These are phyloP conservation scores for Callionymus lyra DNA, from an alignment of 2,113 vertebrate genomes.

Conservation along the genomic window DNA sequence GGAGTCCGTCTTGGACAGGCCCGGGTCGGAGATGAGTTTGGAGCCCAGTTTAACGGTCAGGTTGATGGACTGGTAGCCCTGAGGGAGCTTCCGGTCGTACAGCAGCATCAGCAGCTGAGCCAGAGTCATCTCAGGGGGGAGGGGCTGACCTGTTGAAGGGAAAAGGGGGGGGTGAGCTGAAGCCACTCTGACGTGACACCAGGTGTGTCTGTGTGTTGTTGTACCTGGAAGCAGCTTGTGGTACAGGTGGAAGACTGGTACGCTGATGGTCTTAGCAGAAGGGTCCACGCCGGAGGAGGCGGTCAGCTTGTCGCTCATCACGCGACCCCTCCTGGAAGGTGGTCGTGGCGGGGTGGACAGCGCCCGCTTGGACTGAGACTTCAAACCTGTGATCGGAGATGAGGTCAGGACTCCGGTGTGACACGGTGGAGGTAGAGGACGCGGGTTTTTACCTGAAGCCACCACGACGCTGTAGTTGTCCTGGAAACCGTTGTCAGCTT, in stretches of 20 bases:
- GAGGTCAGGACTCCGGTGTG: background rate
- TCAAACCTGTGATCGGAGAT: constrained; percentile 71
- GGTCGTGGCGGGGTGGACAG: constrained; percentile 91
- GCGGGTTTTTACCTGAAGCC: constrained; percentile 78
- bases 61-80: constrained; percentile 93
- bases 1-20: constrained; percentile 95
- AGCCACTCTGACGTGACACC: background rate
- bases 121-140: constrained; percentile 94
- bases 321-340: constrained; percentile 87
- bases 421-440: background rate
- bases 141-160: constrained; percentile 94
- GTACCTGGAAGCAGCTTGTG: constrained; percentile 84
- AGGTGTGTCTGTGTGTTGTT: background rate
- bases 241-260: constrained; percentile 95
- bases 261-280: constrained; percentile 89
- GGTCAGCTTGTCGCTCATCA: constrained; percentile 85
- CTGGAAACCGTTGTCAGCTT: constrained; percentile 94
- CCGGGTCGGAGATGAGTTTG: constrained; percentile 92
- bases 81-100: constrained; percentile 92
- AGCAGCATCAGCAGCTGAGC: constrained; percentile 92
- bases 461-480: constrained; percentile 98
- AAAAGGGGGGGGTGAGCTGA: constrained; percentile 11
- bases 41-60: constrained; percentile 94
- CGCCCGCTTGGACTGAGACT: constrained; percentile 95
- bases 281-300: constrained; percentile 79